Conservation (phyloP, 1,140 invertebrate species). For the Drosophila sp. region DNA sequence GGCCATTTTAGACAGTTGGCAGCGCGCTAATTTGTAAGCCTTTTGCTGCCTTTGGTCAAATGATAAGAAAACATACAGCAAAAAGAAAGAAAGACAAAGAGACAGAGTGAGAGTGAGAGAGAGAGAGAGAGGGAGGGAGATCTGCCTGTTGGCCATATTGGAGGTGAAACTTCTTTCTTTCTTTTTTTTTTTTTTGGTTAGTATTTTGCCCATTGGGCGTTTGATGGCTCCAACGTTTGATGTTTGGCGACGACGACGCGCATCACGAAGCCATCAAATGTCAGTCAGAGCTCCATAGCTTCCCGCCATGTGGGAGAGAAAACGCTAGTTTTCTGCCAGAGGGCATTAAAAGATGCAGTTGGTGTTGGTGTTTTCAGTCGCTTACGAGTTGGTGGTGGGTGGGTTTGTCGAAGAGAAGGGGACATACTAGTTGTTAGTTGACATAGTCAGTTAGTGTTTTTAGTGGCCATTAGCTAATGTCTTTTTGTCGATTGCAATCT, state of each 20-base stretch:
- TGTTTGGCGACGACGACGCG: conserved; percentile 59
- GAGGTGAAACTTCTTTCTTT: conserved; percentile 70
- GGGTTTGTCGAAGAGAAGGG: background rate
- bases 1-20: conserved; percentile 75
- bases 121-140: conserved; percentile 40
- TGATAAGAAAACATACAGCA: conserved; percentile 69
- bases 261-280: conserved; percentile 79
- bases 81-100: conserved; percentile 20
- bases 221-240: conserved; percentile 69
- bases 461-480: conserved; percentile 57
- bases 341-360: conserved; percentile 20
- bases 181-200: background rate
- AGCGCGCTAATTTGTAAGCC: conserved; percentile 80
- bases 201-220: conserved; percentile 56
- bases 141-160: conserved; percentile 66
- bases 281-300: conserved; percentile 56
- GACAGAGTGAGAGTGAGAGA: conserved; percentile 8
- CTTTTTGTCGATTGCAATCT: conserved; percentile 31
- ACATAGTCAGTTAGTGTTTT: conserved; percentile 10
- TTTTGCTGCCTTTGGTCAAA: conserved; percentile 63
- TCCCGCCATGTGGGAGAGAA: conserved; percentile 50
- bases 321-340: conserved; percentile 25
- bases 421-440: background rate
- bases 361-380: background rate
- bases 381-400: background rate